Conservation (phyloP, 2,888 invertebrate species). For the Ramazzottius varieornatus region DNA sequence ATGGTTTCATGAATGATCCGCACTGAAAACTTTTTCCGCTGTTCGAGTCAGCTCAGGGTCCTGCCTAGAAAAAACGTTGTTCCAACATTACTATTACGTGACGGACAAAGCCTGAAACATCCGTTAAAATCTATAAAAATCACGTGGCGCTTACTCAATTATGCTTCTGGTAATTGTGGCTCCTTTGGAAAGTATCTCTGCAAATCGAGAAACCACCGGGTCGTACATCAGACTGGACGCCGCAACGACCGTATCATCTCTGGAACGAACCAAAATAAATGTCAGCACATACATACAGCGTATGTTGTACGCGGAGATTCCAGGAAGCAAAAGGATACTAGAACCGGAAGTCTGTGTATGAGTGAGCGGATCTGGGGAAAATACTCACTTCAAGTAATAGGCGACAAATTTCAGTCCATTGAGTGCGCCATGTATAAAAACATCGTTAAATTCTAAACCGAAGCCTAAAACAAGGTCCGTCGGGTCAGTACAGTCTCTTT, state of each 20-base stretch:
- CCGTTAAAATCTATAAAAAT: too few relatives aligned
- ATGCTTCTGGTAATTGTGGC: slow-evolving; percentile 7
- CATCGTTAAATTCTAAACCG: slow-evolving; percentile 21
- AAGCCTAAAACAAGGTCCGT: slow-evolving; percentile 18
- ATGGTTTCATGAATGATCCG: too few relatives aligned
- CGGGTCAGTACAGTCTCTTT: too few relatives aligned
- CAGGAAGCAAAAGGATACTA: too few relatives aligned
- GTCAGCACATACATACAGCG: slow-evolving; percentile 7
- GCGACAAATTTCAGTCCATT: slow-evolving; percentile 21
- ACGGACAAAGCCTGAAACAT: too few relatives aligned
- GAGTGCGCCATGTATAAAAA: slow-evolving; percentile 21
- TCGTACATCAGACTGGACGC: slow-evolving; percentile 21
- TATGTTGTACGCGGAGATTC: too few relatives aligned
- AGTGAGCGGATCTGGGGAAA: background rate
- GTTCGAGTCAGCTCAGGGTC: background rate
- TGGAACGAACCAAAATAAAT: slow-evolving; percentile 10
- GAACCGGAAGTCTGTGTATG: too few relatives aligned
- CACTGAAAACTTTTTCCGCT: background rate
- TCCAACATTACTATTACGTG: too few relatives aligned
- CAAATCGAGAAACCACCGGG: slow-evolving; percentile 21
- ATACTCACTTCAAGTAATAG: slow-evolving; percentile 22
- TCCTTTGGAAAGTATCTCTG: slow-evolving; percentile 18
- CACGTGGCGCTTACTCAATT: background rate
- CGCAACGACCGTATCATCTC: slow-evolving; percentile 20
- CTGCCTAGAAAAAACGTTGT: background rate